Evolutionary conservation across 1,140 invertebrate genomes (phyloP), one percentile per base, ranked within the genome.

Genomic region (Cydia amplana): DNA sequence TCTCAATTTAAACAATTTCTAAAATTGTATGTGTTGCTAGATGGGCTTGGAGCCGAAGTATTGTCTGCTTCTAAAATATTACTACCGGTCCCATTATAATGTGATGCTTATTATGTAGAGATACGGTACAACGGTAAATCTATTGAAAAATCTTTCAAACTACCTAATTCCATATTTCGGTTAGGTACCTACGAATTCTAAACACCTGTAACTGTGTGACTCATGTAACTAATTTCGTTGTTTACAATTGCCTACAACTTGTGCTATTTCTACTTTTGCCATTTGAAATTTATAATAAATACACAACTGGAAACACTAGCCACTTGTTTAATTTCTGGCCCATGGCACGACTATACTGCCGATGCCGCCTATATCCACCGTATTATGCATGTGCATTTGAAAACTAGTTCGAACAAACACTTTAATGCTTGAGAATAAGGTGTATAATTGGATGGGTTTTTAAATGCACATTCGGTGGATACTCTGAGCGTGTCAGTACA

Each of bases 191-290:
- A 18, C 32, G 9, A 40, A 18, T 70, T 40, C n/a, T 70, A 40
- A 65, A 40, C 32, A 70, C 36, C 65, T 70, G 64, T 67, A 60
- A 20, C 55, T 3, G 55, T 20, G 28, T 70, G 65, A 70, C 28
- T 70, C 65, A 70, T 70, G 65, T 70, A 70, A 43, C 65, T 36
- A 70, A 70, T 70, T 70, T 70, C 32, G n/a, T 14, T 36, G 32
- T 70, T 70, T 70, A 70, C 64, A 67, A 36, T 67, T 67, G 25
- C 64, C 25, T 67, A 67, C 65, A 70, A 70, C 65, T 43, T 43
- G 28, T 70, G 65, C 32, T 32, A 40, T 70, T 70, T 70, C 65
- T 40, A 70, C 65, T 70, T 40, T 70, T 32, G 28, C 65, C 32
- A 40, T 70, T 70, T 36, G 65, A 43, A 70, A 70, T 36, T 70